Evolutionary conservation across 2,888 invertebrate genomes (phyloP).

Genomic region (Volucella zonaria): DNA sequence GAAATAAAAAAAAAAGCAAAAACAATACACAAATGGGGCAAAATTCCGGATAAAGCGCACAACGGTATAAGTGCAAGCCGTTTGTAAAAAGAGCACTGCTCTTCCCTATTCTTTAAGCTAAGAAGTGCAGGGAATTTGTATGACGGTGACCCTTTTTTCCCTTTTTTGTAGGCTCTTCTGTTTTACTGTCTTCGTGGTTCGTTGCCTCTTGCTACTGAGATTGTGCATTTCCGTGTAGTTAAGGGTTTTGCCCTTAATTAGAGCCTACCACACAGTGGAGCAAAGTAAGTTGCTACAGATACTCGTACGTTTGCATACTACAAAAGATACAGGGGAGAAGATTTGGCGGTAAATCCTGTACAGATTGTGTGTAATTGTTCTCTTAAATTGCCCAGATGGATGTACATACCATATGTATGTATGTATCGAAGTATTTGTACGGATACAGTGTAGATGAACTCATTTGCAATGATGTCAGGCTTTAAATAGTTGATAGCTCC

Average conservation of each 20-base stretch:
- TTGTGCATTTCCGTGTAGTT: conserved; percentile 69
- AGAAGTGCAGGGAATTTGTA: conserved; percentile 43
- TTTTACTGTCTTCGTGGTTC: conserved; percentile 34
- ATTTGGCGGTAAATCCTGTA: conserved; percentile 31
- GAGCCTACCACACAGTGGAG: conserved; percentile 11
- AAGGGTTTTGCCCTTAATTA: conserved; percentile 72
- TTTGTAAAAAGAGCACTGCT: conserved; percentile 7
- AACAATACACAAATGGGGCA: conserved; percentile 5
- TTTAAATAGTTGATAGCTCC: background rate
- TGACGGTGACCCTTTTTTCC: conserved; percentile 70
- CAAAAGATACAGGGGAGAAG: background rate
- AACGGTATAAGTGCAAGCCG: conserved; percentile 2
- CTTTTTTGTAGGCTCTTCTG: conserved; percentile 46
- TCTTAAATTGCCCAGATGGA: conserved; percentile 35
- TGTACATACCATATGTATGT: background rate
- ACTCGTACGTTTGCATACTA: background rate
- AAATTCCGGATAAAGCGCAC: conserved; percentile 15
- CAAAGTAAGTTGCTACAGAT: conserved; percentile 40
- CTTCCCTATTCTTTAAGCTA: conserved; percentile 39
- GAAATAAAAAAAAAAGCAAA: conserved; percentile 13
- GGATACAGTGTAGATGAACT: conserved; percentile 38
- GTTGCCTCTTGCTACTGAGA: conserved; percentile 28
- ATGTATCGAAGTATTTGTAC: background rate
- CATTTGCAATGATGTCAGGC: conserved; percentile 54
- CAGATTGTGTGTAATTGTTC: conserved; percentile 48